A percentile compares a stretch with the other conserved stretches of the same genome.
These are phyloP conservation scores for Apodemia duryi DNA, from an alignment of 2,888 invertebrate species.

Conservation along the genomic window DNA sequence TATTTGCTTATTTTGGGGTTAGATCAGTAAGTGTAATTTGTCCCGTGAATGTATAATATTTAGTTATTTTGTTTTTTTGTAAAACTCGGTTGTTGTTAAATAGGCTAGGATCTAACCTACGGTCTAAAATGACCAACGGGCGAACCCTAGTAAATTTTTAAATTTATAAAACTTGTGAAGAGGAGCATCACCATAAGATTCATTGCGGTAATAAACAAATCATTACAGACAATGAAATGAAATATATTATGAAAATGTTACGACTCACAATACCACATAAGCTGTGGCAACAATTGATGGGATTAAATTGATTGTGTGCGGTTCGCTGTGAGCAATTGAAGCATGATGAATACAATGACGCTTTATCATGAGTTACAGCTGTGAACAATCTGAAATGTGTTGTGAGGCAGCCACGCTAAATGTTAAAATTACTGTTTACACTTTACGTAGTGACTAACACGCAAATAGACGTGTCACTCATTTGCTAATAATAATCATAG, in stretches of 20 bases:
- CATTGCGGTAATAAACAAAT: no score
- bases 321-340: not conserved
- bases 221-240: not conserved
- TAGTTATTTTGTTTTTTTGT: no score
- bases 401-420: slow-evolving; percentile 2
- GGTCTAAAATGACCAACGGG: no score
- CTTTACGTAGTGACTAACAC: not conserved
- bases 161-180: no score
- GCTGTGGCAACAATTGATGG: slow-evolving; percentile 7
- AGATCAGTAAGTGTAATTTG: no score
- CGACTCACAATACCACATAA: not conserved
- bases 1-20: no score
- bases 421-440: not conserved
- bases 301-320: slow-evolving; percentile 1
- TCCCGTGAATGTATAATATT: no score
- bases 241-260: not conserved
- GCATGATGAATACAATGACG: not conserved
- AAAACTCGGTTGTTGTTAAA: no score
- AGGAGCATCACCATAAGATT: no score
- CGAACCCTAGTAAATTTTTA: no score
- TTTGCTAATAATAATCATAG: not conserved
- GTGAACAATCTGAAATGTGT: not conserved
- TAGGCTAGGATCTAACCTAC: no score
- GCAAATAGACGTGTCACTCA: not conserved
- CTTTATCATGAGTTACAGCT: not conserved